A percentile compares a stretch with the other conserved stretches of the same genome.
Conservation (phyloP, 2,113 vertebrate species). For the Vidua chalybeata region DNA sequence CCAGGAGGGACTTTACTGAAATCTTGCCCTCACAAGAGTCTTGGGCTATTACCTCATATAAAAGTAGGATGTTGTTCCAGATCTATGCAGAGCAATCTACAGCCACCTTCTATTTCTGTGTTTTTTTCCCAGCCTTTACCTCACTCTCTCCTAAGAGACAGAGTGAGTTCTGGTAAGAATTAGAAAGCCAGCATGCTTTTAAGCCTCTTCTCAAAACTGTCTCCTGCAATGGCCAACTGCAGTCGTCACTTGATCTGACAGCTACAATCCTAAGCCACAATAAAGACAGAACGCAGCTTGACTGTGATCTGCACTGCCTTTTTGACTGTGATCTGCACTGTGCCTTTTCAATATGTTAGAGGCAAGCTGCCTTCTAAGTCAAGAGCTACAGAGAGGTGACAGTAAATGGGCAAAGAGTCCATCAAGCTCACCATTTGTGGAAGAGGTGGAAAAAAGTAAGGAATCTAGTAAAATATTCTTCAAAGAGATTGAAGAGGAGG, state of each 20-base stretch:
- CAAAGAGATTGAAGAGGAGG: not conserved
- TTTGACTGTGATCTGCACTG: not conserved
- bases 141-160: not conserved
- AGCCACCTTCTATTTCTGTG: not conserved
- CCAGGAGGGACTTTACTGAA: not conserved
- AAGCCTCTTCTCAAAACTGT: not conserved
- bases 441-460: not conserved
- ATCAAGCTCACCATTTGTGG: not conserved
- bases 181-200: not conserved
- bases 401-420: not conserved
- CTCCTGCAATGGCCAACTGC: not conserved
- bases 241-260: not conserved
- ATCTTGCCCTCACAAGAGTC: not conserved
- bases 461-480: not conserved
- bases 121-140: not conserved
- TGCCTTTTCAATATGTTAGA: not conserved
- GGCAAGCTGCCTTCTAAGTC: not conserved
- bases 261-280: not conserved
- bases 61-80: not conserved
- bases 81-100: not conserved
- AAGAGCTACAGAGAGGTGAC: not conserved
- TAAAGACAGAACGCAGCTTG: not conserved
- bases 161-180: not conserved
- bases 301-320: not conserved
- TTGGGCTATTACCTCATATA: not conserved